Percentiles rank a stretch among this genome's conserved stretches.
These are phyloP conservation scores for Phortica variegata DNA, from an alignment of 1,140 invertebrate species.

Conservation along the genomic window DNA sequence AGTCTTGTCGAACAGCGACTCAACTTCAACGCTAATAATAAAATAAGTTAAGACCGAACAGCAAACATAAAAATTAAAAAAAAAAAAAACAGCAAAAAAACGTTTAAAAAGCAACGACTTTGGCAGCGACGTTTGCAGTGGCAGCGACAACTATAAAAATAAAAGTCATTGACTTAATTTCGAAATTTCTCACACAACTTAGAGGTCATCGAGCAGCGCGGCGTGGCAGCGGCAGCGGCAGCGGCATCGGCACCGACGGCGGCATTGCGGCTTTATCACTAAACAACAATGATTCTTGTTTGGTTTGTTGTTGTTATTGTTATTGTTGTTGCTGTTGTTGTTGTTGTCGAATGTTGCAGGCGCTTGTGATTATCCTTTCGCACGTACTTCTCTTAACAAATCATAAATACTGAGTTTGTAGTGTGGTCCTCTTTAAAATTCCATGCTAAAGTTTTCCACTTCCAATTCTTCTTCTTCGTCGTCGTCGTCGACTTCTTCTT, in stretches of 20 bases:
- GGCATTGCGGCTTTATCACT: background rate
- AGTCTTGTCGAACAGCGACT: too few relatives aligned
- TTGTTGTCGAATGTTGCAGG: conserved; percentile 41
- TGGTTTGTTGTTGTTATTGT: conserved; percentile 12
- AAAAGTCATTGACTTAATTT: conserved; percentile 54
- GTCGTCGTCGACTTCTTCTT: too few relatives aligned
- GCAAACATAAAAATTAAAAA: too few relatives aligned
- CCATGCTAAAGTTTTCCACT: background rate
- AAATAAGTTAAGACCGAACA: too few relatives aligned
- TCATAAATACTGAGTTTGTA: conserved; percentile 43
- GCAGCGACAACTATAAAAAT: conserved; percentile 34
- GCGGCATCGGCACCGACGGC: conserved; percentile 6
- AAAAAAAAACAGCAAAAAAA: too few relatives aligned
- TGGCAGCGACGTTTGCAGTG: too few relatives aligned
- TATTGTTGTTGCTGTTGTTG: conserved; percentile 21
- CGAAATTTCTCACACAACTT: conserved; percentile 53
- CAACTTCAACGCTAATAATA: too few relatives aligned
- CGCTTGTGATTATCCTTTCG: conserved; percentile 53
- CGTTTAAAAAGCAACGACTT: too few relatives aligned
- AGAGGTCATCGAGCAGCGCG: too few relatives aligned
- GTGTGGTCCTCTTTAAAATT: background rate
- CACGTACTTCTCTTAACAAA: conserved; percentile 52
- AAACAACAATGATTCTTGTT: background rate
- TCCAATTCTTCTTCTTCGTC: background rate
- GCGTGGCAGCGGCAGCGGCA: conserved; percentile 15